A percentile compares a stretch with the other conserved stretches of the same genome.
Conservation (phyloP, 2,888 invertebrate genomes). For the Hanleya hanleyi region DNA sequence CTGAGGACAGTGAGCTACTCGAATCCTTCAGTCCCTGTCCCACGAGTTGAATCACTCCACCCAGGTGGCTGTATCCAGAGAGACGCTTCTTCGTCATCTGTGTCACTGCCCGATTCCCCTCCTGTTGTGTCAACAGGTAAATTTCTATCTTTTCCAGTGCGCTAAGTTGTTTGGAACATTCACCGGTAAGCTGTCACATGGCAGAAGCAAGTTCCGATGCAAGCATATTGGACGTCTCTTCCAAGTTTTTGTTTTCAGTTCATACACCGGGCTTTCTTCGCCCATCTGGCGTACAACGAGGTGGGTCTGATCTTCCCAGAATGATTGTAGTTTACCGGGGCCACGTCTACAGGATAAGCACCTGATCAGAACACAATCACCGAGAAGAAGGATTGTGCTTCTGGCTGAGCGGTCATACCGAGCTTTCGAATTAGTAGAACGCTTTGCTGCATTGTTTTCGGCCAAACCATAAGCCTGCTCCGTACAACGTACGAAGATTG, state of each 20-base stretch:
- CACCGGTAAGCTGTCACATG: slow-evolving; percentile 7
- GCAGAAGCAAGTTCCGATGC: slow-evolving; percentile 19
- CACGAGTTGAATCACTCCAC: no score
- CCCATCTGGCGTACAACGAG: not conserved
- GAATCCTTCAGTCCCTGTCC: no score
- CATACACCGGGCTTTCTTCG: slow-evolving; percentile 20
- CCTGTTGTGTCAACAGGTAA: no score
- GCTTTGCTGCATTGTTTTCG: not conserved
- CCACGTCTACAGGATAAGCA: slow-evolving; percentile 11
- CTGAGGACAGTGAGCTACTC: no score
- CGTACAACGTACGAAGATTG: not conserved
- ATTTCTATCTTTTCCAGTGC: no score
- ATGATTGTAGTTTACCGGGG: slow-evolving; percentile 16
- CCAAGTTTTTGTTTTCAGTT: slow-evolving; percentile 1
- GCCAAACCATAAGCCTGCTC: slow-evolving; percentile 6
- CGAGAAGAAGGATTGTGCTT: not conserved
- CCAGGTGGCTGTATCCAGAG: no score
- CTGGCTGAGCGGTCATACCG: not conserved
- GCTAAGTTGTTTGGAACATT: no score
- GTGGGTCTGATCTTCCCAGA: slow-evolving; percentile 20
- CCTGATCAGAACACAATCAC: slow-evolving; percentile 13
- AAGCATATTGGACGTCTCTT: not conserved
- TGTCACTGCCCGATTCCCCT: no score
- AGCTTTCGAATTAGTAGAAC: not conserved
- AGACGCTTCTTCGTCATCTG: no score